Base-by-base conservation (phyloP, 2,113 vertebrate species). In the Equus przewalskii region DNA sequence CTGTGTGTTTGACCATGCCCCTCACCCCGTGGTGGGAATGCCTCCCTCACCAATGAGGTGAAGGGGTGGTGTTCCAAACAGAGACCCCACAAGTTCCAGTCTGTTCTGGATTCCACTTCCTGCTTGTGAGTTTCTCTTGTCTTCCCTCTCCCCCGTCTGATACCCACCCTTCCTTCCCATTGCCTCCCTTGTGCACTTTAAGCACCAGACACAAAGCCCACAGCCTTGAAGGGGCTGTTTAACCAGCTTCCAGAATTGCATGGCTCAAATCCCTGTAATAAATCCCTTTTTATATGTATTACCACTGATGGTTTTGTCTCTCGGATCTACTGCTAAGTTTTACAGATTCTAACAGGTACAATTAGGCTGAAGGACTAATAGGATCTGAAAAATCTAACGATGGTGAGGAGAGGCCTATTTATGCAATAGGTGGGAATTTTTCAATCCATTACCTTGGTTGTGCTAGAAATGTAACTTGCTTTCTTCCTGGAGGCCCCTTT, bases 11-110 rank as follows among this genome's bases (percentile, higher is more conserved):
- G 44, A 28, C 21, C n/a, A 3, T 54, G 3, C 41, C 21, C 6
- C 9, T 24, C 7, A 11, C 4, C 4, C 21, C 7, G 0, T 0
- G 3, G 22, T 1, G 4, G 22, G 16, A 28, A 56, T 1, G 6
- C 41, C 30, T 60, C 60, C 54, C 1, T 75, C 24, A 22, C 28
- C 13, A 16, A 13, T 1, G 7, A 36, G 62, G 58, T 4, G 24
- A 51, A 64, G 21, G 22, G 19, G 5, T 22, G 1, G 0, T 33
- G 58, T 22, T 51, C 30, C n/a, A 13, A 69, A 49, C 28, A 67
- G 22, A 67, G 22, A 19, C 4, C 54, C 6, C 13, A 2, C 5
- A 8, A 9, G 7, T 16, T 51, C 18, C 21, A 21, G 33, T 12
- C 26, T 15, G 14, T 72, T n/a, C 73, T 3, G 44, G 78, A 7